These are phyloP conservation scores for Rhyacophila brunnea DNA, from an alignment of 1,140 invertebrate genomes.

Conservation along the genomic window DNA sequence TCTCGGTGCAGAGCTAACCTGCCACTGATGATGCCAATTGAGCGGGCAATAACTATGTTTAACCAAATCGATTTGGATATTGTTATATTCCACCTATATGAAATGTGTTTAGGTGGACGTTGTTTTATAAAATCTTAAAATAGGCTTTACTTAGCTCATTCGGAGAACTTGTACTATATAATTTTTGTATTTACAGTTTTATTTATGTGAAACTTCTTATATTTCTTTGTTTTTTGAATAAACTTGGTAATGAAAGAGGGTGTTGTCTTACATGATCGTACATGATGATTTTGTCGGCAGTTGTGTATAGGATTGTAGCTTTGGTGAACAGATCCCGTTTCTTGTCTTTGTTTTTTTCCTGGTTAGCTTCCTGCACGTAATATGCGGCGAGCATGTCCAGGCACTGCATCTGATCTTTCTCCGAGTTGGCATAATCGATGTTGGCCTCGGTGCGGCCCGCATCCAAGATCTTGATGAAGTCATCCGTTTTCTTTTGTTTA, in stretches of 20 bases:
- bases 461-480: conserved; percentile 94
- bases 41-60: no score
- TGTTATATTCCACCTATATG: no score
- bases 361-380: conserved; percentile 95
- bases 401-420: conserved; percentile 95
- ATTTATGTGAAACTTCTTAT: no score
- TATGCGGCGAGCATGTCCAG: conserved; percentile 96
- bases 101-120: no score
- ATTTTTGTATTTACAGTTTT: no score
- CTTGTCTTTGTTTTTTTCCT: conserved; percentile 93
- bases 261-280: conserved; percentile 86
- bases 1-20: no score
- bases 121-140: no score
- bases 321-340: conserved; percentile 95
- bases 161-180: no score
- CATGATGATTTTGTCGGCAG: conserved; percentile 99
- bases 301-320: conserved; percentile 95
- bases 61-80: no score
- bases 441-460: conserved; percentile 83
- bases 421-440: conserved; percentile 86
- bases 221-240: no score
- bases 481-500: conserved; percentile 87
- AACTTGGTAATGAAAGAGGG: not conserved
- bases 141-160: no score
- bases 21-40: no score